These are phyloP conservation scores for Aphodius granarius DNA, from an alignment of 2,888 invertebrate genomes.

Conservation along the genomic window DNA sequence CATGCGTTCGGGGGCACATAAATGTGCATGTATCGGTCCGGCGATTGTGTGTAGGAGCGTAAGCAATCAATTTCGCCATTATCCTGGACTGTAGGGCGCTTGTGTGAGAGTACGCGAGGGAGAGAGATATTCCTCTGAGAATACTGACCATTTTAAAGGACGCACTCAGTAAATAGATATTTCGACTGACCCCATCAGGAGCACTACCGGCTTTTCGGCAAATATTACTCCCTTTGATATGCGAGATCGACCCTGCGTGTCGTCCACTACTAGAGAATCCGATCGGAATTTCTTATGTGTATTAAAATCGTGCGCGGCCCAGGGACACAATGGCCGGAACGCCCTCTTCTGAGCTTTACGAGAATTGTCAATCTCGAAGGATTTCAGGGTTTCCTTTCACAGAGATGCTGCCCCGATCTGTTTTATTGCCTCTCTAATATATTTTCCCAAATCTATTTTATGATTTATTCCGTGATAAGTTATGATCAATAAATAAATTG, in stretches of 20 bases:
- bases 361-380: not conserved
- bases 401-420: not conserved
- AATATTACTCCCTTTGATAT: slow-evolving; percentile 56
- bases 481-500: not conserved
- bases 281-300: slow-evolving; percentile 47
- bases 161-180: slow-evolving; percentile 52
- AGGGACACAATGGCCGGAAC: not conserved
- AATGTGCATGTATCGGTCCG: slow-evolving; percentile 43
- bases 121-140: slow-evolving; percentile 46
- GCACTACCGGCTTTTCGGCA: slow-evolving; percentile 40
- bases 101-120: slow-evolving; percentile 29
- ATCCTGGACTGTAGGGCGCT: slow-evolving; percentile 38
- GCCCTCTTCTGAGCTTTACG: not conserved
- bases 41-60: slow-evolving; percentile 51
- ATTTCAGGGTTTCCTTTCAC: not conserved
- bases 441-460: no score
- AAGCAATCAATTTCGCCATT: slow-evolving; percentile 55
- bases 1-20: slow-evolving; percentile 38
- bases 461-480: not conserved
- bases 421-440: not conserved
- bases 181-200: slow-evolving; percentile 43
- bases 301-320: slow-evolving; percentile 35
- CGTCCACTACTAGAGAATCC: slow-evolving; percentile 42
- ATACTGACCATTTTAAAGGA: slow-evolving; percentile 54
- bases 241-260: slow-evolving; percentile 42